These are phyloP conservation scores for Stegostoma tigrinum DNA, from an alignment of 2,113 vertebrate genomes.

Conservation along the genomic window DNA sequence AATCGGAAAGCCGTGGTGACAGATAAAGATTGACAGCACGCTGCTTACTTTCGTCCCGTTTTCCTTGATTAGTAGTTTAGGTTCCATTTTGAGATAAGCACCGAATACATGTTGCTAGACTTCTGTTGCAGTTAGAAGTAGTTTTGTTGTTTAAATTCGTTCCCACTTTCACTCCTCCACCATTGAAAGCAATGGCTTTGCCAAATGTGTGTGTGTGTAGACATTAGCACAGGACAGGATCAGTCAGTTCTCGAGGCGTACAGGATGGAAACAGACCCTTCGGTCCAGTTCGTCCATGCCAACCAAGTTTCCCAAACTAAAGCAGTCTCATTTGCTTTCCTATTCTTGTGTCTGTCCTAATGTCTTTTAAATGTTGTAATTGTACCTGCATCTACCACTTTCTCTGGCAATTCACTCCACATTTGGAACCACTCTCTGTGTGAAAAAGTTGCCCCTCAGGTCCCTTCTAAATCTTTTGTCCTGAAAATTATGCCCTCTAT, in stretches of 20 bases:
- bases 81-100: background rate
- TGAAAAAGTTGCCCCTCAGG: no score
- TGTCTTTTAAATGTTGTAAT: no score
- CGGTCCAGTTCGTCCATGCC: no score
- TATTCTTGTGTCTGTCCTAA: no score
- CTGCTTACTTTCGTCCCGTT: background rate
- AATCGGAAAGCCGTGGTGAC: background rate
- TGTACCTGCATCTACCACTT: no score
- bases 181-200: background rate
- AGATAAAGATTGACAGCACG: background rate
- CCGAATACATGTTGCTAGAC: background rate
- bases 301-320: no score
- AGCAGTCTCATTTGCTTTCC: no score
- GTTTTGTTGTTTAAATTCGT: background rate
- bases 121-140: background rate
- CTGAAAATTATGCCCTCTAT: no score
- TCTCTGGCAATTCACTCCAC: no score
- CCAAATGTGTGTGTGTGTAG: background rate
- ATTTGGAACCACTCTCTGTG: no score
- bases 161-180: background rate
- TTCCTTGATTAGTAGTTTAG: background rate
- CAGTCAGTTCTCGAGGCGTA: background rate
- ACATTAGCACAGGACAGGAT: background rate
- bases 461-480: no score
- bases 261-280: no score